phyloP scores from a whole-genome alignment of 2,888 invertebrate species.

The Yponomeuta plumbellus region DNA sequence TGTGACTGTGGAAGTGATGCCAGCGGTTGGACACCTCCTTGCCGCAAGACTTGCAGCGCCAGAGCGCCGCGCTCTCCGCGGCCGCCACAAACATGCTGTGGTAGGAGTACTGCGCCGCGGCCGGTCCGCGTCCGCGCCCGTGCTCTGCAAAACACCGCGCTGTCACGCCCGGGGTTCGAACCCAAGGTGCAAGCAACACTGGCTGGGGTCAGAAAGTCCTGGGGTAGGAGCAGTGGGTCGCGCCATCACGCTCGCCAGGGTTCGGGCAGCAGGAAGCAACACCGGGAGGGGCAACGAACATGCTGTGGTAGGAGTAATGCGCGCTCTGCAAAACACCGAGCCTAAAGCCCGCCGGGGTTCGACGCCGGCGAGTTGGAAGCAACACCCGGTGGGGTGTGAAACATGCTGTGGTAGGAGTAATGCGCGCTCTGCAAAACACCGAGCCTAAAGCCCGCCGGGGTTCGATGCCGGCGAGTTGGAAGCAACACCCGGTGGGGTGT shows the following conservation, averaged over 20 bases:
- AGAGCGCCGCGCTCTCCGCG: conserved; percentile 82
- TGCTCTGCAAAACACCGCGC: conserved; percentile 46
- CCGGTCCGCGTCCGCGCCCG: conserved; percentile 14
- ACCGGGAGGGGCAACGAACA: conserved; percentile 79
- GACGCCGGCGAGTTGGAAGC: conserved; percentile 24
- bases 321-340: conserved; percentile 49
- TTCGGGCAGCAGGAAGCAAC: conserved; percentile 23
- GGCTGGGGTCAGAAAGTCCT: conserved; percentile 15
- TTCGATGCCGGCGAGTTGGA: no score
- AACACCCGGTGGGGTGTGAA: conserved; percentile 39
- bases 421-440: no score
- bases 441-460: no score
- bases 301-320: conserved; percentile 86
- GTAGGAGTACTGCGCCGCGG: conserved; percentile 79
- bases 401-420: conserved; percentile 90
- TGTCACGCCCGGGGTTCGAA: conserved; percentile 3
- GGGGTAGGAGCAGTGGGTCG: no score
- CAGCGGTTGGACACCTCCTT: conserved; percentile 92
- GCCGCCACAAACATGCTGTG: conserved; percentile 89
- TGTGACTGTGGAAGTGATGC: conserved; percentile 92
- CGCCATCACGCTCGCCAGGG: not conserved
- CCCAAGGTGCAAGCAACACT: conserved; percentile 26
- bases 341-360: not conserved
- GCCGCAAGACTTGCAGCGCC: conserved; percentile 89
- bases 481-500: no score